Conservation (phyloP, 2,113 vertebrate species). For the Bombycilla garrulus region DNA sequence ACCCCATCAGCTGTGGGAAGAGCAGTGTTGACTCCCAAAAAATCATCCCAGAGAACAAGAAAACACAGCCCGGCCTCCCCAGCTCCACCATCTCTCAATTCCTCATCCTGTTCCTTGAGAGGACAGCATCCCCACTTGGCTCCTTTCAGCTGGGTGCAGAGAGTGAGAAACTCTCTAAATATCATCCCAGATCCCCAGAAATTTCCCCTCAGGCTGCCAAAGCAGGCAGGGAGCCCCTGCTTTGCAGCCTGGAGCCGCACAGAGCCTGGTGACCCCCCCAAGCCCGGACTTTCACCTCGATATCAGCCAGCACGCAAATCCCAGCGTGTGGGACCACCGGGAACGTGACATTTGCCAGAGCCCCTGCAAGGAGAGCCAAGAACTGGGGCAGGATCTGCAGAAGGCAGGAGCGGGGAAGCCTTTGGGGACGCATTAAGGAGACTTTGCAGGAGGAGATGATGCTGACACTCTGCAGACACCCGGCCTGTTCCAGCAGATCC, state of each 20-base stretch:
- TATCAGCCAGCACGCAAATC: conserved; percentile 33
- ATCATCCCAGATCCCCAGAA: background rate
- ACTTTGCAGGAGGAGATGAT: background rate
- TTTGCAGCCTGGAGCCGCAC: background rate
- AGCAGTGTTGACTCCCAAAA: background rate
- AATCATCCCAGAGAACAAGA: background rate
- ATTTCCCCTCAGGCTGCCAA: background rate
- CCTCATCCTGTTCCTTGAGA: background rate
- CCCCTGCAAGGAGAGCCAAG: background rate
- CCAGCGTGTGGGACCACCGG: background rate
- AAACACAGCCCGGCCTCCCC: background rate
- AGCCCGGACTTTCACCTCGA: background rate
- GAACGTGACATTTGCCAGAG: conserved; percentile 39
- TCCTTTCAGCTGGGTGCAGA: background rate
- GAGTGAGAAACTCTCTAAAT: background rate
- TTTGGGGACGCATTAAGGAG: background rate
- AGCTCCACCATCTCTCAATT: background rate
- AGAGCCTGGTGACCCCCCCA: background rate
- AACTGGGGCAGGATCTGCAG: conserved; percentile 4
- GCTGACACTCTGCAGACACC: rapidly evolving
- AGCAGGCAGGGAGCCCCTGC: background rate
- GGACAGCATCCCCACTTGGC: too few species aligned
- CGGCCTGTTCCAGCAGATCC: background rate
- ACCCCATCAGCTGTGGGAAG: background rate
- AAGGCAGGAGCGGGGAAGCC: background rate